A percentile compares a stretch with the other conserved stretches of the same genome.
Conservation (phyloP, 1,140 invertebrate genomes). For the Drosophila rufa region DNA sequence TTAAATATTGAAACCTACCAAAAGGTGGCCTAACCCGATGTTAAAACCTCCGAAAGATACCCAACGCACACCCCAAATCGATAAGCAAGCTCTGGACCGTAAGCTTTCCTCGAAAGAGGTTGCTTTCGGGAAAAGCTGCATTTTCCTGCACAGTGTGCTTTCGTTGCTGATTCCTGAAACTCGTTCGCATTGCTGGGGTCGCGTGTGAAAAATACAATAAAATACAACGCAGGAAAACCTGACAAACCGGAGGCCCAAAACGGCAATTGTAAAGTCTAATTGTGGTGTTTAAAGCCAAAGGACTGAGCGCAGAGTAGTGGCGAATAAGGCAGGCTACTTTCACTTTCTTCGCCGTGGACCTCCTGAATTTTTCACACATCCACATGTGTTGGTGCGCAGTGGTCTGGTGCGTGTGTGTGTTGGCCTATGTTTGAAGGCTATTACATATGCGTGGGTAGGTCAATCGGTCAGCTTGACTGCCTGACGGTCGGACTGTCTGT, state of each 20-base stretch:
- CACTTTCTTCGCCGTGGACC: conserved; percentile 58
- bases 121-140: conserved; percentile 66
- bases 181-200: conserved; percentile 74
- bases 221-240: conserved; percentile 48
- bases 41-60: conserved; percentile 30
- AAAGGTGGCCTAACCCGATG: conserved; percentile 14
- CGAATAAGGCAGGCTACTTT: conserved; percentile 29
- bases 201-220: conserved; percentile 59
- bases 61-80: conserved; percentile 31
- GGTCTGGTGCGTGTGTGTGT: conserved; percentile 21
- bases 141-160: conserved; percentile 78
- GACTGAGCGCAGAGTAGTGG: not conserved
- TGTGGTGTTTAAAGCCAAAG: not conserved
- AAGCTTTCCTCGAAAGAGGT: conserved; percentile 43
- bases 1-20: conserved; percentile 11
- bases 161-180: conserved; percentile 78
- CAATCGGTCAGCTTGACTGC: conserved; percentile 68
- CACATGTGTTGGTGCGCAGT: conserved; percentile 37
- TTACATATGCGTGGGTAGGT: conserved; percentile 81
- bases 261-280: conserved; percentile 17
- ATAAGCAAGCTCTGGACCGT: conserved; percentile 36
- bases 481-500: conserved; percentile 4
- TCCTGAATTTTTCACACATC: conserved; percentile 66
- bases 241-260: conserved; percentile 10
- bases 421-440: conserved; percentile 30